These are phyloP conservation scores for Turnix velox DNA, from an alignment of 2,113 vertebrate species.

Conservation along the genomic window DNA sequence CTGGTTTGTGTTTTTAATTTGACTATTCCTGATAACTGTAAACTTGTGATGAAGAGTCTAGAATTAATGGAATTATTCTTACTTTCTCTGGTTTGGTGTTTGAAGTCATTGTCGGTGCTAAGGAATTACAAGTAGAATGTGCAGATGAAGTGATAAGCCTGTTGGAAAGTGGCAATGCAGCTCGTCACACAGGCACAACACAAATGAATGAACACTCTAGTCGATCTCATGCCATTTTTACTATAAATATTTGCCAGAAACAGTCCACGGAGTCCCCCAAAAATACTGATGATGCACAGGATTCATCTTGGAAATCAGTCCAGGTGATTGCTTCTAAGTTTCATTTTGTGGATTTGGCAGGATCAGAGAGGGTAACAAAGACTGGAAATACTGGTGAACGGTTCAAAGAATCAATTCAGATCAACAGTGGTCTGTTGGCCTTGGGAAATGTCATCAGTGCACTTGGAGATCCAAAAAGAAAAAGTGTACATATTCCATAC, in stretches of 20 bases:
- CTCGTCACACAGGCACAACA: conserved; percentile 81
- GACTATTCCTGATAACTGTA: not conserved
- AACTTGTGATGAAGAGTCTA: not conserved
- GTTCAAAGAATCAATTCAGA: conserved; percentile 87
- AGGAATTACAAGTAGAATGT: conserved; percentile 79
- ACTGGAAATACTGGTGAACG: conserved; percentile 82
- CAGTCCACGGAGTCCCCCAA: not conserved
- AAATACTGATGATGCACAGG: conserved; percentile 12
- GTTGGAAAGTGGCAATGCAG: conserved; percentile 79
- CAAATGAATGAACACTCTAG: conserved; percentile 88
- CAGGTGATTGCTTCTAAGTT: conserved; percentile 80
- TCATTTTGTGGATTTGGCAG: conserved; percentile 90
- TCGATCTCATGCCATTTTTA: conserved; percentile 88
- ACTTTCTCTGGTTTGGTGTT: conserved; percentile 26
- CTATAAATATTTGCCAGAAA: conserved; percentile 77
- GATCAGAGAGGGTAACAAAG: conserved; percentile 85
- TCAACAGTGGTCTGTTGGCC: conserved; percentile 86
- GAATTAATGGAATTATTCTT: not conserved
- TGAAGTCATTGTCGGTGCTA: conserved; percentile 86
- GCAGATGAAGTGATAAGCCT: conserved; percentile 82
- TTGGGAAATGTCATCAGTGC: conserved; percentile 90
- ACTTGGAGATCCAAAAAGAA: conserved; percentile 80
- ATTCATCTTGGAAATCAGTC: conserved; percentile 30
- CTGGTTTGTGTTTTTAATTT: not conserved
- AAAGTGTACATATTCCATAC: conserved; percentile 82